These are phyloP conservation scores for Cheilosia urbana DNA, from an alignment of 2,888 invertebrate genomes.

Conservation along the genomic window DNA sequence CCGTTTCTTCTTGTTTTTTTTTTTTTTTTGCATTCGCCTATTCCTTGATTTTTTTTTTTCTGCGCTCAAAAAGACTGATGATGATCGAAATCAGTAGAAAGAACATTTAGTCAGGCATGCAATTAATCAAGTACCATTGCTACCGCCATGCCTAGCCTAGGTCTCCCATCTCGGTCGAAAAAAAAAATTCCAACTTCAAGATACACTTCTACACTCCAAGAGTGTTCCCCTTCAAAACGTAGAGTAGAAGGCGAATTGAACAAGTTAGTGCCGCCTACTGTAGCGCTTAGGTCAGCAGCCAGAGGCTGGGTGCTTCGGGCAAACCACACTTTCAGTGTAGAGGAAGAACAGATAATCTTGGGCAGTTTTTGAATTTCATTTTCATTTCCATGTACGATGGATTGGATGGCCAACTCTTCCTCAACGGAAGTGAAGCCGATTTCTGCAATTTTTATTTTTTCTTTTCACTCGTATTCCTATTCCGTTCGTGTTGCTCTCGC, in stretches of 20 bases:
- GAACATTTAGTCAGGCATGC: constrained; percentile 74
- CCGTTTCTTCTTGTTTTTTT: constrained; percentile 16
- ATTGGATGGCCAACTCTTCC: constrained; percentile 15
- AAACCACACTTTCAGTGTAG: constrained; percentile 33
- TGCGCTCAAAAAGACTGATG: constrained; percentile 68
- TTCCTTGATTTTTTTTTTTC: constrained; percentile 9
- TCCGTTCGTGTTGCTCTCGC: constrained; percentile 32
- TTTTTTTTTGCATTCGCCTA: constrained; percentile 39
- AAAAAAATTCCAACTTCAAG: constrained; percentile 30
- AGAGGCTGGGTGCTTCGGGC: constrained; percentile 35
- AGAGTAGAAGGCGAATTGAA: constrained; percentile 47
- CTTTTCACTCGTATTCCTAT: not conserved
- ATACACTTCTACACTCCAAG: constrained; percentile 35
- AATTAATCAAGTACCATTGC: constrained; percentile 73
- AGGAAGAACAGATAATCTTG: constrained; percentile 66
- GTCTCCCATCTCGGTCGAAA: constrained; percentile 12
- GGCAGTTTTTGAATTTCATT: constrained; percentile 73
- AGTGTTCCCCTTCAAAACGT: constrained; percentile 51
- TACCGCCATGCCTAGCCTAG: constrained; percentile 8
- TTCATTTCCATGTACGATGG: constrained; percentile 71
- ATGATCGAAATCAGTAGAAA: constrained; percentile 75
- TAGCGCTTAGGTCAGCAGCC: constrained; percentile 50
- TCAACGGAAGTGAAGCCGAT: constrained; percentile 68
- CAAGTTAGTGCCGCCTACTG: constrained; percentile 49
- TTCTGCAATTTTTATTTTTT: constrained; percentile 31